These are phyloP conservation scores for Dendroctonus ponderosae DNA, from an alignment of 1,140 invertebrate species.

Conservation along the genomic window DNA sequence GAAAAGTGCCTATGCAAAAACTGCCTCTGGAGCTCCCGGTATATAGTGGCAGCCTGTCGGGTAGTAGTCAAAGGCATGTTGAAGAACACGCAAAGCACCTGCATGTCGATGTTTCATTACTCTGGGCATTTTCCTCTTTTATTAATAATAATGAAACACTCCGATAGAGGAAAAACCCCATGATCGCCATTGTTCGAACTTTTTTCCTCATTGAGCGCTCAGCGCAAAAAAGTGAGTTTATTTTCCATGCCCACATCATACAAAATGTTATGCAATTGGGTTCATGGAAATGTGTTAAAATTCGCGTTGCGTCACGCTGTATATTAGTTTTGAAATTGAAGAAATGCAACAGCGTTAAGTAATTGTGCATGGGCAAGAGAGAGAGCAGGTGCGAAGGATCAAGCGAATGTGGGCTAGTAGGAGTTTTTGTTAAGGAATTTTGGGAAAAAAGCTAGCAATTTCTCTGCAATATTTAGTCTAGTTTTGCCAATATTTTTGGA, in stretches of 20 bases:
- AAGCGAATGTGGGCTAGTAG: neutral
- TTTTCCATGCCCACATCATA: neutral
- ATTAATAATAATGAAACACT: constrained; percentile 24
- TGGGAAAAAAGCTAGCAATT: neutral
- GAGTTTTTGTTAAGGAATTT: neutral
- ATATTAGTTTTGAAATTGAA: too few species aligned
- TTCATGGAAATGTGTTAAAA: neutral
- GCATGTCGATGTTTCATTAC: constrained; percentile 34
- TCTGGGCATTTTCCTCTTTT: constrained; percentile 7
- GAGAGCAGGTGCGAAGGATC: neutral
- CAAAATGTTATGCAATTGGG: constrained; percentile 1
- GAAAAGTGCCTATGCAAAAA: constrained; percentile 7
- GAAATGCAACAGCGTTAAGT: neutral
- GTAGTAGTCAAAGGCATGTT: constrained; percentile 28
- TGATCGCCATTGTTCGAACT: neutral
- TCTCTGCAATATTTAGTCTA: neutral
- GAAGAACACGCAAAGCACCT: constrained; percentile 27
- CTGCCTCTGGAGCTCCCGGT: constrained; percentile 3
- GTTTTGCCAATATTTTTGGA: neutral
- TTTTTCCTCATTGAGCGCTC: constrained; percentile 1
- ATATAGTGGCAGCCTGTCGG: constrained; percentile 26
- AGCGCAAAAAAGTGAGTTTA: neutral
- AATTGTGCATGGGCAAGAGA: neutral
- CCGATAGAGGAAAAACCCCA: too few species aligned
- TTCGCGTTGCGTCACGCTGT: too few species aligned